A percentile compares a stretch with the other conserved stretches of the same genome.
Evolutionary conservation across 2,888 invertebrate species (phyloP).

Genomic region (Drosophila setosimentum): DNA sequence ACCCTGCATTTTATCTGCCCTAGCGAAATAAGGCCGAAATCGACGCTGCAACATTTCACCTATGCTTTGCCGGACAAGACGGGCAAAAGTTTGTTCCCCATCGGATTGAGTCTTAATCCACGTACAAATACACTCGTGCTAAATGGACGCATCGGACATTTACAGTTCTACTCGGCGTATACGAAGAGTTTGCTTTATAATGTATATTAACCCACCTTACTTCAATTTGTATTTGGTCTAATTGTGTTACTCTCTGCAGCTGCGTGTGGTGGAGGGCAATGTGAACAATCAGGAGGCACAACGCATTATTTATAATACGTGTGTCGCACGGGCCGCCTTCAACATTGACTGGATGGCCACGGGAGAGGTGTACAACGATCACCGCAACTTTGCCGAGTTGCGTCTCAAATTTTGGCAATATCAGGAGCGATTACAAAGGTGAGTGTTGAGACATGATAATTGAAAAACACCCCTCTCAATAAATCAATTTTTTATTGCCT

Average conservation of each 20-base stretch:
- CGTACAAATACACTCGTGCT: constrained; percentile 88
- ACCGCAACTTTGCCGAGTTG: constrained; percentile 87
- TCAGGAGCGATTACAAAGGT: constrained; percentile 87
- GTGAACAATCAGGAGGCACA: constrained; percentile 88
- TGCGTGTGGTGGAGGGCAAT: constrained; percentile 91
- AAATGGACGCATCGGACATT: constrained; percentile 90
- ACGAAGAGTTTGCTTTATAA: constrained; percentile 89
- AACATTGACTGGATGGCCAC: constrained; percentile 91
- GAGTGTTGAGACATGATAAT: constrained; percentile 31
- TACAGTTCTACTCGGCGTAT: constrained; percentile 90
- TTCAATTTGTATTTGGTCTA: neutral
- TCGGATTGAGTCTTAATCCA: constrained; percentile 87
- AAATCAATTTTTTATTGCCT: neutral
- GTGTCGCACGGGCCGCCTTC: constrained; percentile 89
- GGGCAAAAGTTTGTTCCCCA: constrained; percentile 85
- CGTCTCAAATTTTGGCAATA: constrained; percentile 92
- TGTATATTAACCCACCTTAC: constrained; percentile 85
- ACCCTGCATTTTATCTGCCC: constrained; percentile 87
- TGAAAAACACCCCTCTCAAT: neutral
- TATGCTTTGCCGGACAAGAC: constrained; percentile 86
- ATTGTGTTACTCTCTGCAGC: constrained; percentile 82
- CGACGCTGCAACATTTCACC: constrained; percentile 89
- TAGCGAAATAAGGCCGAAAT: constrained; percentile 86
- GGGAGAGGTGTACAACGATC: constrained; percentile 88
- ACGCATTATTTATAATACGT: constrained; percentile 87